Base-by-base conservation (phyloP, 1,140 invertebrate genomes). In the Drosophila subpulchrella region DNA sequence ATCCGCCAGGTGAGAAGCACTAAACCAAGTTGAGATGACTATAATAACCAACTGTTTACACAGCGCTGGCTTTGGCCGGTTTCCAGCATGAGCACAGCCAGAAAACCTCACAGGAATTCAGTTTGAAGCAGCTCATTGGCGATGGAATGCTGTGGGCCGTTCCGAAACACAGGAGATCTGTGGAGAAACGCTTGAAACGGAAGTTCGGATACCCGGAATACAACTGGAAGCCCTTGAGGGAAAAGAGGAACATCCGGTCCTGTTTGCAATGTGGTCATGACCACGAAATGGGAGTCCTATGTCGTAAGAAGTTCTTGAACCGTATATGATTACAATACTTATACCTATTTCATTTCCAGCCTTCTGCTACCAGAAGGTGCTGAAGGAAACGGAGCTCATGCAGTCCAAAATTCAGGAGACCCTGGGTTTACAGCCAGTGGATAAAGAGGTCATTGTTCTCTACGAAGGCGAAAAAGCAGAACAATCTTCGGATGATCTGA, bases 61-160 rank as follows among this genome's bases (percentile, higher is more conserved):
- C 42, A 78, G 75, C 53, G 12, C 27, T 77, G 7, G 78, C 90
- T 4, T 20, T 90, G 20, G 74, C 75, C 51, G 79, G 74, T 6
- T 57, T 90, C 17, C 41, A 62, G 12, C 56, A 79, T 15, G 66
- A 76, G 20, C 72, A 72, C 32, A 61, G 32, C 55, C 67, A 13
- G n/a, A 61, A 30, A 30, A 17, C 27, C 4, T 12, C 53, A 44
- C 61, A 38, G 81, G 91, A 53, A 30, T 92, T 93, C 78, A 93
- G 93, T 27, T 48, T 96, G 4, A 95, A 95, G 81, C 94, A 96
- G 66, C 91, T 96, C 12, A 85, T 96, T 15, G 94, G 94, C 5
- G 94, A 97, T 94, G 96, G 95, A n/a, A 94, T 97, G 89, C 81
- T 98, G 15, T 96, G 95, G 94, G 97, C 95, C 63, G 97, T 97